Conservation (phyloP, 2,888 invertebrate genomes). For the Tubulanus polymorphus region DNA sequence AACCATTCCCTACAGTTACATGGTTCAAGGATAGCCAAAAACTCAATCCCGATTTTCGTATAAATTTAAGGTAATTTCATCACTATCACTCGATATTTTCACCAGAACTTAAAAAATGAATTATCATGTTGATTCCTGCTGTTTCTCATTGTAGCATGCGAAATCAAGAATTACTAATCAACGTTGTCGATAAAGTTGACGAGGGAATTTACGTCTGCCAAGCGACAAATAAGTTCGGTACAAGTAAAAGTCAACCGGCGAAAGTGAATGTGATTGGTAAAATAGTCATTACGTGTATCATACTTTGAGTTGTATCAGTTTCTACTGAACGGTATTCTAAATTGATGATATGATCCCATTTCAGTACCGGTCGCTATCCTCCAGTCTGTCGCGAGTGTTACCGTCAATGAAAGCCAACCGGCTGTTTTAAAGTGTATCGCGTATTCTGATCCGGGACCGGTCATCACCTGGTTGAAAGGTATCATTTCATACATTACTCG, state of each 20-base stretch:
- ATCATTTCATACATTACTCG: too few species aligned
- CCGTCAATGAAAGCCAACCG: neutral
- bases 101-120: neutral
- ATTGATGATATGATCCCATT: neutral
- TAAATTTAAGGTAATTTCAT: slow-evolving; percentile 26
- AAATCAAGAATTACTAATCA: slow-evolving; percentile 38
- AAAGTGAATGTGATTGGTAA: neutral
- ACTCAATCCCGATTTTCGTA: slow-evolving; percentile 19
- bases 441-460: neutral
- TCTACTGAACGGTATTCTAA: too few species aligned
- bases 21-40: slow-evolving; percentile 33
- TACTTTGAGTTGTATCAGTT: too few species aligned
- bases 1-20: slow-evolving; percentile 32
- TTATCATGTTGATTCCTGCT: neutral
- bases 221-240: slow-evolving; percentile 35
- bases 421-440: neutral
- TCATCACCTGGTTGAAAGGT: neutral
- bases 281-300: too few species aligned
- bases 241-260: slow-evolving; percentile 14
- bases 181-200: slow-evolving; percentile 32
- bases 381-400: neutral
- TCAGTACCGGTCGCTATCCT: neutral
- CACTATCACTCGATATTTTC: neutral
- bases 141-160: slow-evolving; percentile 24
- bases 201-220: slow-evolving; percentile 40